Conservation (phyloP, 2,888 invertebrate species). For the Dicyrtomina minuta region DNA sequence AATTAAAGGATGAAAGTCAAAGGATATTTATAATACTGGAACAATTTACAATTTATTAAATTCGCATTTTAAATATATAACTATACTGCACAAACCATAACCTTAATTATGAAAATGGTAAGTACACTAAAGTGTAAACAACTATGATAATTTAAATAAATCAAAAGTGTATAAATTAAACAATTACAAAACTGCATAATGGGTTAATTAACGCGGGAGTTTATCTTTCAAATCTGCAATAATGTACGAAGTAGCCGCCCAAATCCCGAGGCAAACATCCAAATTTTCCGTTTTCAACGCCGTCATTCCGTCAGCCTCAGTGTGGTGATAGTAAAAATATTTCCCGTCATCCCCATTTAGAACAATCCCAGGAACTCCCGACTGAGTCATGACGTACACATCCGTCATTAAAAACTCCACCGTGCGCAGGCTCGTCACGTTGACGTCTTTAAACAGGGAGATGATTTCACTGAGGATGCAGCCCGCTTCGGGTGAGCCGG, state of each 20-base stretch:
- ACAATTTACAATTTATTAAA: too few species aligned
- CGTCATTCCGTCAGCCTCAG: conserved; percentile 62
- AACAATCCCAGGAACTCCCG: conserved; percentile 71
- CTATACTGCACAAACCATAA: too few species aligned
- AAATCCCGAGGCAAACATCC: conserved; percentile 2
- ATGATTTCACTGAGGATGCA: conserved; percentile 71
- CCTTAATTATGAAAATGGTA: too few species aligned
- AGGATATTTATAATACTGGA: too few species aligned
- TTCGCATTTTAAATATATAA: too few species aligned
- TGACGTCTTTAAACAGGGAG: conserved; percentile 66
- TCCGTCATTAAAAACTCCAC: conserved; percentile 68
- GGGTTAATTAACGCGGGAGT: neutral
- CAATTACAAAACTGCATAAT: too few species aligned
- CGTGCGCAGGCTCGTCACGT: conserved; percentile 61
- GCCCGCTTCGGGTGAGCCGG: conserved; percentile 64
- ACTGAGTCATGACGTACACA: conserved; percentile 64
- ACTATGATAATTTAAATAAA: too few species aligned
- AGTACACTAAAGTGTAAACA: too few species aligned
- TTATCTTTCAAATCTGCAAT: conserved; percentile 1
- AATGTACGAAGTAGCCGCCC: neutral
- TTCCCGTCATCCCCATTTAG: conserved; percentile 68
- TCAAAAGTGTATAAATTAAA: too few species aligned
- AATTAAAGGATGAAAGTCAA: too few species aligned
- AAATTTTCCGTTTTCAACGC: conserved; percentile 58
- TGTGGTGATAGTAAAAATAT: conserved; percentile 78